A percentile compares a stretch with the other conserved stretches of the same genome.
Conservation (phyloP, 1,140 invertebrate species). For the Atta texana region DNA sequence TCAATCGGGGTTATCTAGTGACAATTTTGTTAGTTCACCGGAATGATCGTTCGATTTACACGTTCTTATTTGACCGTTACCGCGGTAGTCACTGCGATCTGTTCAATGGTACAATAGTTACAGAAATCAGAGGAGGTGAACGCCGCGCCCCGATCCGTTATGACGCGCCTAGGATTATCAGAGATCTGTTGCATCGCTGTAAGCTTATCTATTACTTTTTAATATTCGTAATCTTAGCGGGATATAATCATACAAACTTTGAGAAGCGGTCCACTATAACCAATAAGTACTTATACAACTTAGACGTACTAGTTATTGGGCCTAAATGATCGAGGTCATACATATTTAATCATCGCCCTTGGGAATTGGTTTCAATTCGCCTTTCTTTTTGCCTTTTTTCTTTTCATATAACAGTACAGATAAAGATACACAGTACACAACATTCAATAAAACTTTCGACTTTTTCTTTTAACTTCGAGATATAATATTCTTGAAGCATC, state of each 20-base stretch:
- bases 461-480: too few relatives aligned
- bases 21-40: constrained; percentile 14
- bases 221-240: not conserved
- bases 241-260: constrained; percentile 10
- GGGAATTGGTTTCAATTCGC: not conserved
- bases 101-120: not conserved
- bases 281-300: constrained; percentile 10
- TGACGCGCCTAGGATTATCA: not conserved
- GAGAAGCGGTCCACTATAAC: constrained; percentile 24
- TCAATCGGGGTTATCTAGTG: constrained; percentile 12
- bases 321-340: constrained; percentile 28
- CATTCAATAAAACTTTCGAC: not conserved
- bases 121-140: not conserved
- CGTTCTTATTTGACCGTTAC: constrained; percentile 24
- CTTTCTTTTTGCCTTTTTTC: constrained; percentile 8
- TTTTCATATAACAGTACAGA: not conserved
- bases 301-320: not conserved
- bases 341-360: not conserved
- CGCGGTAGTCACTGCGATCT: not conserved
- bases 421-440: constrained; percentile 17
- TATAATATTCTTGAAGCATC: too few relatives aligned
- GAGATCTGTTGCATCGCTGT: not conserved
- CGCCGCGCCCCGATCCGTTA: not conserved
- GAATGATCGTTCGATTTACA: constrained; percentile 20
- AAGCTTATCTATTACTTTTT: constrained; percentile 6